Conservation (phyloP, 1,140 invertebrate genomes). For the Hylyphantes graminicola region DNA sequence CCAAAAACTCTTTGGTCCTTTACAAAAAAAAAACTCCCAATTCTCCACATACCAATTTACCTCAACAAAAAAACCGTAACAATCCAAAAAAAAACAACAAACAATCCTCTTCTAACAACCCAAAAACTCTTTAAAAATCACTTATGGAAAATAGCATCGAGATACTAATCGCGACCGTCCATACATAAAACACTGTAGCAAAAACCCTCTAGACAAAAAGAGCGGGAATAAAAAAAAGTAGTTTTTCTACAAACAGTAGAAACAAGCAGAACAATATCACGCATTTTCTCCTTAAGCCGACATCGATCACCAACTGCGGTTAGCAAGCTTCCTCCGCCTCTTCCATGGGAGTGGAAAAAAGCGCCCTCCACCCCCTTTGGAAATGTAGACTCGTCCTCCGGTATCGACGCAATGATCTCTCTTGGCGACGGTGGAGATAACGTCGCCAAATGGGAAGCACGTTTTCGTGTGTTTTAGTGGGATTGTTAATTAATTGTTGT, state of each 20-base stretch:
- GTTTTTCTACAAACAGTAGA: background rate
- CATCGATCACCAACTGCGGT: conserved; percentile 58
- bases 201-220: background rate
- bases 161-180: too few species aligned
- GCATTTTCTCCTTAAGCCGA: conserved; percentile 25
- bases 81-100: too few species aligned
- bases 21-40: too few species aligned
- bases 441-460: conserved; percentile 36
- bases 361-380: background rate
- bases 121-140: too few species aligned
- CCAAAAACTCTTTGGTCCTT: too few species aligned
- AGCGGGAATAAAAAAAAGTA: background rate
- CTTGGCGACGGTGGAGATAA: conserved; percentile 1
- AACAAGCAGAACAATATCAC: conserved; percentile 49
- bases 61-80: too few species aligned
- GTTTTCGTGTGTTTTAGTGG: too few species aligned
- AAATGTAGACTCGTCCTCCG: conserved; percentile 19
- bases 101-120: too few species aligned
- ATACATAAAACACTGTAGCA: background rate
- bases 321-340: conserved; percentile 13
- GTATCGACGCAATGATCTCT: conserved; percentile 40
- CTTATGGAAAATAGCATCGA: too few species aligned
- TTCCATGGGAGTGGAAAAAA: background rate
- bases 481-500: too few species aligned
- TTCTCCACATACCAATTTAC: too few species aligned